A percentile compares a stretch with the other conserved stretches of the same genome.
Evolutionary conservation across 2,888 invertebrate species (phyloP).

Genomic region (Diadromus collaris): DNA sequence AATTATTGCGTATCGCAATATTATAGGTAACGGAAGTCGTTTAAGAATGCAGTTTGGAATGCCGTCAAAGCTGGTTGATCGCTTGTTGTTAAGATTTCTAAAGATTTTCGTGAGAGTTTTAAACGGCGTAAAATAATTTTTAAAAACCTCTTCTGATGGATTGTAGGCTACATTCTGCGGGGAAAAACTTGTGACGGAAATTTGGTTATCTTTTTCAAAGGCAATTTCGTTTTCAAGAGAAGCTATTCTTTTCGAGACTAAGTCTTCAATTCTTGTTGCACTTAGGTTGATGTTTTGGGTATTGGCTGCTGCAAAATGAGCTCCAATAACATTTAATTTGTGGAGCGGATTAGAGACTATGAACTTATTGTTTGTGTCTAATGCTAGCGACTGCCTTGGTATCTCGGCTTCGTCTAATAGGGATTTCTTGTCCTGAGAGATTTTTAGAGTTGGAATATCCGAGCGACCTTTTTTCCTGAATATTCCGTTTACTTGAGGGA

Average conservation of each 20-base stretch:
- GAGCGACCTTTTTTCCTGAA: background rate
- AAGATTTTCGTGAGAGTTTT: background rate
- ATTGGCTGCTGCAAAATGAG: background rate
- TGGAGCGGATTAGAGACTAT: background rate
- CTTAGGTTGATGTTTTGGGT: background rate
- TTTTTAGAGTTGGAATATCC: background rate
- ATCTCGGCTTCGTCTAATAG: background rate
- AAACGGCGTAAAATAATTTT: background rate
- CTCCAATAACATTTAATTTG: background rate
- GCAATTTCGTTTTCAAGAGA: background rate
- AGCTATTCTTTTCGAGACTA: background rate
- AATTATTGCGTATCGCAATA: background rate
- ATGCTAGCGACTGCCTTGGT: background rate
- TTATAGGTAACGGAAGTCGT: background rate
- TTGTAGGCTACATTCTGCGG: background rate
- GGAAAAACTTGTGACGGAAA: background rate
- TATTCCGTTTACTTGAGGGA: background rate
- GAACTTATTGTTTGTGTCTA: background rate
- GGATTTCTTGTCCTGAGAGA: background rate
- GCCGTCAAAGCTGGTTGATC: background rate
- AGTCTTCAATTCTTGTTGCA: background rate
- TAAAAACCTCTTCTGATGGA: background rate
- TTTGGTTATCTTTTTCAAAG: background rate
- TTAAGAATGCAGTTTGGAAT: conserved; percentile 27
- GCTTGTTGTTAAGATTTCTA: background rate